These are phyloP conservation scores for Muscicapa adusta DNA, from an alignment of 2,113 vertebrate species.

Conservation along the genomic window DNA sequence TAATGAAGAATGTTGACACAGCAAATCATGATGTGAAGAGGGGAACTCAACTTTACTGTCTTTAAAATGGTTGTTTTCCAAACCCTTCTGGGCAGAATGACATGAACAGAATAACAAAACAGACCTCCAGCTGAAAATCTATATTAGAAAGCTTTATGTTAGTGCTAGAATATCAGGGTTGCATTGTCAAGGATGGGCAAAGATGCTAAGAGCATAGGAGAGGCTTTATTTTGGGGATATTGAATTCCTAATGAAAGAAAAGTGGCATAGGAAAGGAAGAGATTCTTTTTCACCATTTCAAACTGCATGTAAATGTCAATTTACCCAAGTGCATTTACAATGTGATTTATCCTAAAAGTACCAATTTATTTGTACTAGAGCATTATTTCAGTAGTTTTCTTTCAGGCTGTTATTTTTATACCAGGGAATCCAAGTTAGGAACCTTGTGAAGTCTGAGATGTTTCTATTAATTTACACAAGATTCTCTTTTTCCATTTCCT, in stretches of 20 bases:
- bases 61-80: conserved; percentile 8
- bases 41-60: neutral
- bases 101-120: neutral
- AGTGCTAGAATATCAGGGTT: neutral
- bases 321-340: neutral
- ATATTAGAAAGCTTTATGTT: neutral
- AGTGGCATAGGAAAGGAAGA: neutral
- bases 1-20: conserved; percentile 11
- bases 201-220: neutral
- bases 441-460: neutral
- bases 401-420: neutral
- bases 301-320: neutral
- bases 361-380: neutral
- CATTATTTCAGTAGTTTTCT: neutral
- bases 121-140: neutral
- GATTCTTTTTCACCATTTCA: neutral
- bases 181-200: neutral
- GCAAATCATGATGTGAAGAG: neutral
- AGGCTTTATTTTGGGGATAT: neutral
- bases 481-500: neutral
- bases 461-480: neutral
- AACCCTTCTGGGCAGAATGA: neutral
- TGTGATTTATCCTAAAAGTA: neutral
- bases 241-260: neutral
- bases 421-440: neutral